Evolutionary conservation across 1,140 invertebrate genomes (phyloP), one percentile per base, ranked within the genome.

Genomic region (Chironomus striatipennis): DNA sequence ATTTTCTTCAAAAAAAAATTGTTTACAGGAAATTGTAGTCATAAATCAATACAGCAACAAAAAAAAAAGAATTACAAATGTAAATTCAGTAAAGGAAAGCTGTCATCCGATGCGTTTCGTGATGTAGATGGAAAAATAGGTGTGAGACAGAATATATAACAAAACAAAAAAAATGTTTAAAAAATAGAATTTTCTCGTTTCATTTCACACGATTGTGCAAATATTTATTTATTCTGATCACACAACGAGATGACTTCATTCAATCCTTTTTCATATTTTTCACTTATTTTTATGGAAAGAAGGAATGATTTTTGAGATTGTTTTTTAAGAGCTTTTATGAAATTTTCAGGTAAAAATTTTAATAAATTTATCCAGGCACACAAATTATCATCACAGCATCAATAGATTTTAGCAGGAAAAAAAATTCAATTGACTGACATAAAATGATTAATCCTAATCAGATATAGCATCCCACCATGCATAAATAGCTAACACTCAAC

Each of bases 1-100:
- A 34, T 2, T 5, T 34, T 34, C 24, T 34, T 34, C 2, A 34
- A 57, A 57, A 15, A 15, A 15, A 57, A 12, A 57, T 15, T 12
- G 12, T 57, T 15, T 15, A 17, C 65, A 18, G 65, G 65, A 70
- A 70, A 70, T 70, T 70, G 17, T 70, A 17, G 10, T 70, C 17
- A 70, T 70, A 70, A 70, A 70, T 70, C 65, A 70, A 70, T 57
- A n/a, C 2, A 57, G n/a, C n/a, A 12, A 7, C 47, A 57, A n/a
- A 1, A 34, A 34, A 34, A 34, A 1, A 34, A 34, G 5, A 34
- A 34, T 34, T 34, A 34, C 24, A 34, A 34, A 34, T 34, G 24
- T 34, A 34, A 34, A 34, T 34, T 34, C 24, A 34, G 24, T 34
- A 34, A 34, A 34, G 24, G 24, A 57, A 12, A 57, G 47, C 12